These are phyloP conservation scores for Drosophila affinis DNA, from an alignment of 2,888 invertebrate species.

Conservation along the genomic window DNA sequence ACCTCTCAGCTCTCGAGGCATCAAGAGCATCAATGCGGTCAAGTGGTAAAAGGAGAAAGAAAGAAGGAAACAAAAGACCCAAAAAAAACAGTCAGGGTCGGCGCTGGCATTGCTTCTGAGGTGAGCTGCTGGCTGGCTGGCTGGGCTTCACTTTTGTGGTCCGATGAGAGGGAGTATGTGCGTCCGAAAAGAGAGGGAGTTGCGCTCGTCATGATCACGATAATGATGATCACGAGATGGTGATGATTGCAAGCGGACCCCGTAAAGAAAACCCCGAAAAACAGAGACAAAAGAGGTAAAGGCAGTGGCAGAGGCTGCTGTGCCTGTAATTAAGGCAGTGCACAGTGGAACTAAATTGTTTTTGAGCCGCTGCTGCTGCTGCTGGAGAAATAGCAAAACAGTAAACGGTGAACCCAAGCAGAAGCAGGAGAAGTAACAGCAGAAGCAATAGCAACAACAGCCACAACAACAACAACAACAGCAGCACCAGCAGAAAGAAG, in stretches of 20 bases:
- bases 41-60: constrained; percentile 44
- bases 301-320: constrained; percentile 21
- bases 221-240: constrained; percentile 27
- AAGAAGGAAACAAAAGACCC: constrained; percentile 30
- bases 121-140: constrained; percentile 16
- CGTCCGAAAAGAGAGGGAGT: constrained; percentile 51
- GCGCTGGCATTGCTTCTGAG: neutral
- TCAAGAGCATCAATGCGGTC: constrained; percentile 54
- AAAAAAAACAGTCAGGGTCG: constrained; percentile 51
- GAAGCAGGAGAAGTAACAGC: neutral
- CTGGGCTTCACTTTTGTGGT: constrained; percentile 36
- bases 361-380: constrained; percentile 35
- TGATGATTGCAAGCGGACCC: constrained; percentile 42
- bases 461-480: constrained; percentile 12
- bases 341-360: constrained; percentile 74
- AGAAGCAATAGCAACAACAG: constrained; percentile 8
- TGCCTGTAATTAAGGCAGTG: constrained; percentile 66
- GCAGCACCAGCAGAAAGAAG: constrained; percentile 5
- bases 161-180: neutral
- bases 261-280: constrained; percentile 52
- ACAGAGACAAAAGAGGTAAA: constrained; percentile 37
- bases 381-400: constrained; percentile 33
- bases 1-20: neutral
- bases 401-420: constrained; percentile 29
- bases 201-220: constrained; percentile 37